These are phyloP conservation scores for Schizotus pectinicornis DNA, from an alignment of 2,888 invertebrate genomes.

Conservation along the genomic window DNA sequence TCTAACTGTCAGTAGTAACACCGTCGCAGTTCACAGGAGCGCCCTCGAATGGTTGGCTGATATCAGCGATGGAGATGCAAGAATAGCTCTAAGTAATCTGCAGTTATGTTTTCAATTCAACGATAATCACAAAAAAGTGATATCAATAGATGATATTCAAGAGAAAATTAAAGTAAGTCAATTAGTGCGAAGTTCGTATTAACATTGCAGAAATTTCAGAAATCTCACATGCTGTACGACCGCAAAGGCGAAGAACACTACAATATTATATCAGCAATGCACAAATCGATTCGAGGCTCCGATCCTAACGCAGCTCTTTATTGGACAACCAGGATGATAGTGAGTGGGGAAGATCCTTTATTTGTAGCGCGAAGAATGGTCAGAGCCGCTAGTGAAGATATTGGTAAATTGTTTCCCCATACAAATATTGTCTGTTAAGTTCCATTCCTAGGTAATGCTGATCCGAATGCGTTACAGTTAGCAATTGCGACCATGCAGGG, in stretches of 20 bases:
- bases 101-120: conserved; percentile 70
- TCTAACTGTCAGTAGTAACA: not conserved
- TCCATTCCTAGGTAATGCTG: conserved; percentile 65
- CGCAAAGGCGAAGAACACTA: conserved; percentile 83
- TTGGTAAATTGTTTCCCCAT: conserved; percentile 63
- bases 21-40: conserved; percentile 61
- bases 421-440: not conserved
- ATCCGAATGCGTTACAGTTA: conserved; percentile 68
- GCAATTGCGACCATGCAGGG: conserved; percentile 80
- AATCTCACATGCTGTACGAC: conserved; percentile 80
- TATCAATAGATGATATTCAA: conserved; percentile 72
- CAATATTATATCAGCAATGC: conserved; percentile 81
- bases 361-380: conserved; percentile 79
- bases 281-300: conserved; percentile 82
- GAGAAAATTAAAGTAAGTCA: conserved; percentile 70
- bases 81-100: conserved; percentile 77
- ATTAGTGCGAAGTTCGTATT: not conserved
- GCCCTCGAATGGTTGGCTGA: conserved; percentile 75
- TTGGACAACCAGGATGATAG: conserved; percentile 80
- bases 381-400: conserved; percentile 78
- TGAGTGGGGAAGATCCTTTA: conserved; percentile 80
- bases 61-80: conserved; percentile 82
- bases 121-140: conserved; percentile 56
- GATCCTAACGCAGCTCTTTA: conserved; percentile 83
- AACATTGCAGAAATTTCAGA: conserved; percentile 56